Conservation (phyloP, 2,888 invertebrate genomes). For the Sinhomidia bicolor region DNA sequence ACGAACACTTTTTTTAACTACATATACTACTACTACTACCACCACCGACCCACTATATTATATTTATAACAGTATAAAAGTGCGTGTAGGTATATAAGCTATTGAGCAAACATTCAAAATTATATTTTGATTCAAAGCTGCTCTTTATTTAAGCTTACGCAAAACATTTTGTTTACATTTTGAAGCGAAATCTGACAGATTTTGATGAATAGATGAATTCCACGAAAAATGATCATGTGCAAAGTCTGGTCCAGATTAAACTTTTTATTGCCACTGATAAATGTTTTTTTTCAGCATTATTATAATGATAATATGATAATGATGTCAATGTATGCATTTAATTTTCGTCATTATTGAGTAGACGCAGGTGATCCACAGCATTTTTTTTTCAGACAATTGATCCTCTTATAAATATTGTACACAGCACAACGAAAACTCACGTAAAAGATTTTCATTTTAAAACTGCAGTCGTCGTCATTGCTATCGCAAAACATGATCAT, state of each 20-base stretch:
- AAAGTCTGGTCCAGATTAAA: conserved; percentile 59
- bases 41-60: too few species aligned
- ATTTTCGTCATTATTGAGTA: conserved; percentile 1
- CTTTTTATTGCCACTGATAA: neutral
- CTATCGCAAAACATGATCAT: neutral
- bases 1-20: too few species aligned
- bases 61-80: too few species aligned
- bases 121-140: neutral
- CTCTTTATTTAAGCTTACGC: neutral
- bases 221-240: conserved; percentile 18
- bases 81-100: too few species aligned
- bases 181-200: conserved; percentile 18
- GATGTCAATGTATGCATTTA: neutral
- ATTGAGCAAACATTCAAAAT: neutral
- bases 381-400: too few species aligned
- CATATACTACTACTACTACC: neutral
- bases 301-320: neutral
- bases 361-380: too few species aligned
- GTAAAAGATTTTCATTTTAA: too few species aligned
- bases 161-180: conserved; percentile 31
- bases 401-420: too few species aligned
- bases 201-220: conserved; percentile 36
- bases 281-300: too few species aligned
- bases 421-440: too few species aligned
- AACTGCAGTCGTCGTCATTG: too few species aligned